Conservation (phyloP, 2,888 invertebrate genomes). For the Spilarctia lutea region DNA sequence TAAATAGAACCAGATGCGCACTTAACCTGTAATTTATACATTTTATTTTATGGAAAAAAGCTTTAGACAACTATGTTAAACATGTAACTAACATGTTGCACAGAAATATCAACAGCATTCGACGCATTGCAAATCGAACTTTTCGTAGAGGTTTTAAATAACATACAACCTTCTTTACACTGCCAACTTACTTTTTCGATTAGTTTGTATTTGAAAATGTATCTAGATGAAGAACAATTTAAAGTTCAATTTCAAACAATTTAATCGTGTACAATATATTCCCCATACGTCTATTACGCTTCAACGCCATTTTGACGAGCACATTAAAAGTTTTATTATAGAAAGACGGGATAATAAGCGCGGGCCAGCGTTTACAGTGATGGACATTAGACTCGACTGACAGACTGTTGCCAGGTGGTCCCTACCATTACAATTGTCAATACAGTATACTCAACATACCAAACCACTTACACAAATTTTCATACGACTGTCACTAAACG, state of each 20-base stretch:
- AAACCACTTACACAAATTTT: slow-evolving; percentile 44
- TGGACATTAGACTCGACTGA: slow-evolving; percentile 65
- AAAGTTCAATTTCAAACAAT: slow-evolving; percentile 27
- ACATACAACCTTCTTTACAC: neutral
- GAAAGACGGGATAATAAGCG: slow-evolving; percentile 70
- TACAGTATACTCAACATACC: slow-evolving; percentile 44
- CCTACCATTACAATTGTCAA: slow-evolving; percentile 43
- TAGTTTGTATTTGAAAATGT: neutral
- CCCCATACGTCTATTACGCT: slow-evolving; percentile 52
- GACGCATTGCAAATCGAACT: neutral
- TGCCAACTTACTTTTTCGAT: neutral
- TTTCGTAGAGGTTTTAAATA: neutral
- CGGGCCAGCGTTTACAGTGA: slow-evolving; percentile 60
- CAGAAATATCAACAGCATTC: neutral
- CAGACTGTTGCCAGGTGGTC: slow-evolving; percentile 69
- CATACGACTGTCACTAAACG: slow-evolving; percentile 45
- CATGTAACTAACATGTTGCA: neutral
- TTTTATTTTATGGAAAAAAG: neutral
- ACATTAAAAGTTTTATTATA: slow-evolving; percentile 73
- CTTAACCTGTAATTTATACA: neutral
- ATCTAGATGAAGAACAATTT: neutral
- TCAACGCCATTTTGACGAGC: slow-evolving; percentile 67
- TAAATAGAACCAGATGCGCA: neutral
- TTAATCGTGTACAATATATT: slow-evolving; percentile 27
- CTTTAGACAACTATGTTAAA: neutral